Evolutionary conservation across 2,888 invertebrate species (phyloP).

Genomic region (Piscicola geometra): DNA sequence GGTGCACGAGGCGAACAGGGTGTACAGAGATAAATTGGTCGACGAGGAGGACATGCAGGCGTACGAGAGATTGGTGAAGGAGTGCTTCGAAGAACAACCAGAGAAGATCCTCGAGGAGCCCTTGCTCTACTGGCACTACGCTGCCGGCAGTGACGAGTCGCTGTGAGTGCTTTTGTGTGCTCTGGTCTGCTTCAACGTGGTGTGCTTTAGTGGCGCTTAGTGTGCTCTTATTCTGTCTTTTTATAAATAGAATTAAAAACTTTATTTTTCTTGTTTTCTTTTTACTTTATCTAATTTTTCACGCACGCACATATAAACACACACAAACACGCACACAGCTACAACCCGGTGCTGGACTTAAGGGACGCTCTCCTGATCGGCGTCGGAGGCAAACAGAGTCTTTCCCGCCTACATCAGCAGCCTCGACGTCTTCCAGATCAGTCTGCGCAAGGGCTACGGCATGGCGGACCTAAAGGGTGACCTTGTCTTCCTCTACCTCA

Average conservation of each 20-base stretch:
- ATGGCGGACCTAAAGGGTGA: constrained; percentile 80
- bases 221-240: too few relatives aligned
- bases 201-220: too few relatives aligned
- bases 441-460: constrained; percentile 81
- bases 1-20: constrained; percentile 87
- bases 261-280: too few relatives aligned
- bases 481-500: constrained; percentile 77
- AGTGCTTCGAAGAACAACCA: constrained; percentile 88
- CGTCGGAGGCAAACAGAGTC: constrained; percentile 90
- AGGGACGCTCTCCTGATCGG: constrained; percentile 89
- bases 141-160: constrained; percentile 88
- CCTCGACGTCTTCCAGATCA: constrained; percentile 80
- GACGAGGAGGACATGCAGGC: constrained; percentile 87
- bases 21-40: constrained; percentile 85
- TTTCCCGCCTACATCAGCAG: constrained; percentile 89
- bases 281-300: too few relatives aligned
- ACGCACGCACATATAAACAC: too few relatives aligned
- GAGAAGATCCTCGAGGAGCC: constrained; percentile 81
- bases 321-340: too few relatives aligned
- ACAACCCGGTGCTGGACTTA: too few relatives aligned
- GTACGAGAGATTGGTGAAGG: constrained; percentile 80
- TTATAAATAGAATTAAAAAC: too few relatives aligned
- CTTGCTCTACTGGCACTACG: constrained; percentile 89
- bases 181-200: too few relatives aligned
- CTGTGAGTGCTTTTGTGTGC: constrained; percentile 58